A percentile compares a stretch with the other conserved stretches of the same genome.
phyloP scores from a whole-genome alignment of 2,888 invertebrate species.

The Silvanus unidentatus region DNA sequence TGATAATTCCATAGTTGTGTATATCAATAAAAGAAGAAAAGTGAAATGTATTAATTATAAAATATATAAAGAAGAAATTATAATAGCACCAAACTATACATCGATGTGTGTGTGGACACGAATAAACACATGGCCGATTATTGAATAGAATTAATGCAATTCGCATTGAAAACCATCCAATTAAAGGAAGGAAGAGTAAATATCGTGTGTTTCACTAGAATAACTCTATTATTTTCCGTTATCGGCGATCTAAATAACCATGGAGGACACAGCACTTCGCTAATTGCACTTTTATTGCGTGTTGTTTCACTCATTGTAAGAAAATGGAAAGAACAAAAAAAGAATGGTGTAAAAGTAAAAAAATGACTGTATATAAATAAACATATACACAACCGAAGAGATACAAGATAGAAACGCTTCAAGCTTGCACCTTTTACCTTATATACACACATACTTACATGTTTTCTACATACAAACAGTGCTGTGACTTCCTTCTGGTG shows the following conservation, averaged over 20 bases:
- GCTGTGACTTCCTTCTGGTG: not conserved
- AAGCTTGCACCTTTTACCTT: not conserved
- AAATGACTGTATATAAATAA: too few species aligned
- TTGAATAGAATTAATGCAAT: conserved; percentile 15
- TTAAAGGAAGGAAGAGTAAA: conserved; percentile 41
- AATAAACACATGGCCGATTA: conserved; percentile 11
- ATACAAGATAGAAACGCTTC: conserved; percentile 3
- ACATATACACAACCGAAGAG: not conserved
- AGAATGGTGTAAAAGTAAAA: too few species aligned
- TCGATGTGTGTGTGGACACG: conserved; percentile 1
- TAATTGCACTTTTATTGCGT: conserved; percentile 43
- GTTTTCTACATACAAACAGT: not conserved
- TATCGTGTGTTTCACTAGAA: conserved; percentile 42
- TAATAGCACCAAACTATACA: not conserved
- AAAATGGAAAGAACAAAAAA: conserved; percentile 1
- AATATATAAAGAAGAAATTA: not conserved
- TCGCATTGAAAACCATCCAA: conserved; percentile 26
- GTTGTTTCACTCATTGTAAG: conserved; percentile 18
- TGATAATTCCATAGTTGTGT: not conserved
- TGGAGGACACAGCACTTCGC: conserved; percentile 43
- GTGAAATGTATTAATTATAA: conserved; percentile 18
- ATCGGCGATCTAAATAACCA: conserved; percentile 45
- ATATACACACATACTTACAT: too few species aligned
- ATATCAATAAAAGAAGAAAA: conserved; percentile 15
- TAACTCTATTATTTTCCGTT: conserved; percentile 43